These are phyloP conservation scores for Ciconia stormi DNA, from an alignment of 2,113 vertebrate species.

Conservation along the genomic window DNA sequence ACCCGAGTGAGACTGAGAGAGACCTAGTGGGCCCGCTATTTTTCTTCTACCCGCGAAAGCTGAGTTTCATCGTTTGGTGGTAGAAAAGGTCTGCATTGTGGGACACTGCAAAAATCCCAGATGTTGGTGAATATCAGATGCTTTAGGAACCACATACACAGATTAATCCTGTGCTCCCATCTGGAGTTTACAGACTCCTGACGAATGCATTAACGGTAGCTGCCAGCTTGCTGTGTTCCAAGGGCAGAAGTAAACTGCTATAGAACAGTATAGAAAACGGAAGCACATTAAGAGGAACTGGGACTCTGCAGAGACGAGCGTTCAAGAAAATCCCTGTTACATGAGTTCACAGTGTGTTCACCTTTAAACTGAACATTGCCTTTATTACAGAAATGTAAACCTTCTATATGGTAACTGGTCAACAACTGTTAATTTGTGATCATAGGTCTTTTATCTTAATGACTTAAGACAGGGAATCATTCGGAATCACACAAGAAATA, in stretches of 20 bases:
- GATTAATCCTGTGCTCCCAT: neutral
- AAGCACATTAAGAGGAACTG: neutral
- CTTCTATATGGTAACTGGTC: no score
- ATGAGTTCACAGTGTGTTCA: neutral
- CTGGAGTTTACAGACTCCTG: neutral
- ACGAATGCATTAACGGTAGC: neutral
- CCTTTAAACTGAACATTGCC: neutral
- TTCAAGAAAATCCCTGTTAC: neutral
- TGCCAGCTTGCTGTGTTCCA: neutral
- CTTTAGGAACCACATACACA: neutral
- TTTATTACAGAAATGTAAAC: neutral
- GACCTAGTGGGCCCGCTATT: accelerated
- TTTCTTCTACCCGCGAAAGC: neutral
- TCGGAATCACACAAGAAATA: neutral
- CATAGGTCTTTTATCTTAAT: neutral
- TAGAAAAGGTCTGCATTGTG: neutral
- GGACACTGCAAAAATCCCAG: neutral
- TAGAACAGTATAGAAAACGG: neutral
- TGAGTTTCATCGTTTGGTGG: neutral
- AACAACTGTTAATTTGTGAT: neutral
- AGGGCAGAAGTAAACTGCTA: neutral
- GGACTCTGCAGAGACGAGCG: neutral
- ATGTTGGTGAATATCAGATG: neutral
- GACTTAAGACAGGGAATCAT: neutral
- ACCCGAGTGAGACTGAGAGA: neutral